Percentiles rank a stretch among this genome's conserved stretches.
These are phyloP conservation scores for Engraulis encrasicolus DNA, from an alignment of 2,113 vertebrate species.

Conservation along the genomic window DNA sequence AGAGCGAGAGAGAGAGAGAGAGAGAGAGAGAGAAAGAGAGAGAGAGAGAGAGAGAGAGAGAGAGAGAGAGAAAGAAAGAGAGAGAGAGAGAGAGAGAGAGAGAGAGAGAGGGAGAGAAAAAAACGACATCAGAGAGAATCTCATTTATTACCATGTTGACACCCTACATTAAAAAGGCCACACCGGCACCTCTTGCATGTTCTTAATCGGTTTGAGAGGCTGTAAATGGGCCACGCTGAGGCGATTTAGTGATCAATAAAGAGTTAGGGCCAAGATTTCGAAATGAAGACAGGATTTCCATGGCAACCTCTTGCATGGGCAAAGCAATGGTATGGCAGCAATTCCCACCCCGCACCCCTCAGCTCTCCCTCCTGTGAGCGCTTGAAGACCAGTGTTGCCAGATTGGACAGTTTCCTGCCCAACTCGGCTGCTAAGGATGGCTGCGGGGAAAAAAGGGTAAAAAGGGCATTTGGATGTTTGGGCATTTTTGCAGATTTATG, in stretches of 20 bases:
- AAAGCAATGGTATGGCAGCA: conserved; percentile 26
- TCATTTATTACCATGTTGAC: background rate
- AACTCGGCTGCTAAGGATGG: too few relatives aligned
- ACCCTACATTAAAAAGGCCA: background rate
- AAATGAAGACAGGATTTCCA: conserved; percentile 42
- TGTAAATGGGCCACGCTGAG: background rate
- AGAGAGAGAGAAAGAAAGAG: background rate
- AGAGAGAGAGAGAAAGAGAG: conserved; percentile 18
- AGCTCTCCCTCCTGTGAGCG: conserved; percentile 1
- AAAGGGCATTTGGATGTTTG: too few relatives aligned
- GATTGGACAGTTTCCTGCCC: too few relatives aligned
- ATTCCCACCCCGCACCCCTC: too few relatives aligned
- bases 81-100: background rate
- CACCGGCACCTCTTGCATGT: background rate
- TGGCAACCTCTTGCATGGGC: conserved; percentile 43
- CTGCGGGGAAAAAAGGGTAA: too few relatives aligned
- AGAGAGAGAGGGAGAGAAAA: conserved; percentile 18
- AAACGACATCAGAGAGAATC: background rate
- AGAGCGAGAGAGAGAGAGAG: background rate
- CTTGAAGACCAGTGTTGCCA: too few relatives aligned
- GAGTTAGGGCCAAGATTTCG: conserved; percentile 20
- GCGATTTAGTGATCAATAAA: conserved; percentile 35
- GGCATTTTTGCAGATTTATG: too few relatives aligned
- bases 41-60: background rate
- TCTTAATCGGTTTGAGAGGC: background rate